Percentiles rank a stretch among this genome's conserved stretches.
phyloP scores from a whole-genome alignment of 2,113 vertebrate species.

The Sinosuthora webbiana region DNA sequence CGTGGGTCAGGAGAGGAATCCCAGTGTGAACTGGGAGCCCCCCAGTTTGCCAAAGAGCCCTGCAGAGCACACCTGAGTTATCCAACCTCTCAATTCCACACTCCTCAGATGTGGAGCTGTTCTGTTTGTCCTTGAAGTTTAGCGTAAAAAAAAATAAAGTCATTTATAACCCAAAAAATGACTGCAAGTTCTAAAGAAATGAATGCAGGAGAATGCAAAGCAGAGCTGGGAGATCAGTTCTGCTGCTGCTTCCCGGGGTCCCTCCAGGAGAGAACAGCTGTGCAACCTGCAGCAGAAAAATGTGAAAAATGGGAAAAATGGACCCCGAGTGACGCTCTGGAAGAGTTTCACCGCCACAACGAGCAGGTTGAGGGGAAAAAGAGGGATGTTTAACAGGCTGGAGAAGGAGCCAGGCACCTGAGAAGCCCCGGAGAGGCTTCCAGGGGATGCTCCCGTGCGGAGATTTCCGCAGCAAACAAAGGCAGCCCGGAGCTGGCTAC shows the following conservation, averaged over 20 bases:
- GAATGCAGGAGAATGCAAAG: not conserved
- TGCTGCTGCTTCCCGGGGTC: rapidly evolving
- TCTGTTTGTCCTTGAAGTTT: not conserved
- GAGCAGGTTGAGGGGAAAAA: not conserved
- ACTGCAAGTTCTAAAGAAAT: not conserved
- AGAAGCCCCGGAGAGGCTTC: not conserved
- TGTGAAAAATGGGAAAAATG: not conserved
- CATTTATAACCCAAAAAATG: not conserved
- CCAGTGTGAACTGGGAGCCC: not conserved
- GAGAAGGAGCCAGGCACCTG: not conserved
- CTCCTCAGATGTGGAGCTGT: not conserved
- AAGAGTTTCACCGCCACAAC: not conserved
- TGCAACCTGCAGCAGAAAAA: not conserved
- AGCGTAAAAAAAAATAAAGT: rapidly evolving
- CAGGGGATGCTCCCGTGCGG: not conserved
- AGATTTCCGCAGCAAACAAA: not conserved
- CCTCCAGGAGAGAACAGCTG: not conserved
- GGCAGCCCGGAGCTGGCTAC: not conserved
- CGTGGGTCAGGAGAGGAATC: rapidly evolving
- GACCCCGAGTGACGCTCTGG: not conserved
- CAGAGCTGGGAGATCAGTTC: rapidly evolving
- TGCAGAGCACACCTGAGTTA: too few species aligned
- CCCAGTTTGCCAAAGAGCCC: rapidly evolving
- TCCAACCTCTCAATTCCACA: not conserved
- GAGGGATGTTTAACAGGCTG: rapidly evolving